Evolutionary conservation across 1,140 invertebrate genomes (phyloP).

Genomic region (Diuraphis noxia): DNA sequence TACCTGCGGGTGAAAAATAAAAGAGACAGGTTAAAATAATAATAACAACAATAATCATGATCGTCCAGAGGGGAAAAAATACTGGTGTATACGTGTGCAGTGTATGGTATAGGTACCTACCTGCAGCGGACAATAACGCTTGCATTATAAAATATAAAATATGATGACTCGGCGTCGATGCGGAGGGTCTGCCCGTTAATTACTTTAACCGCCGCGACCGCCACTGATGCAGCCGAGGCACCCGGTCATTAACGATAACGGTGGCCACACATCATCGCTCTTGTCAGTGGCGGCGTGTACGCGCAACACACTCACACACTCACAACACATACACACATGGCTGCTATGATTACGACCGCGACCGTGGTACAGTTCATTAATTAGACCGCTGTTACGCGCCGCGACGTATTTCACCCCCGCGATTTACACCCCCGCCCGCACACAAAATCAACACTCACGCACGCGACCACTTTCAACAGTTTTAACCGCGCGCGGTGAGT

Average conservation of each 20-base stretch:
- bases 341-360: neutral
- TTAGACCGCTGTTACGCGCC: constrained; percentile 18
- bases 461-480: neutral
- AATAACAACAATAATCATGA: constrained; percentile 22
- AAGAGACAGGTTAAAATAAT: neutral
- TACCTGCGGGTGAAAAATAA: neutral
- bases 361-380: neutral
- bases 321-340: neutral
- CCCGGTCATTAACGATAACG: constrained; percentile 33
- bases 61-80: neutral
- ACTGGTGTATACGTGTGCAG: neutral
- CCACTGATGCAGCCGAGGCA: neutral
- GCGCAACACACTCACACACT: neutral
- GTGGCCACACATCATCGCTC: constrained; percentile 30
- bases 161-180: constrained; percentile 41
- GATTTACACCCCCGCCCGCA: neutral
- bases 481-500: neutral
- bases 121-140: neutral
- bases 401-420: neutral
- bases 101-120: neutral
- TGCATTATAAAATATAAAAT: constrained; percentile 9
- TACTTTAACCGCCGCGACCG: constrained; percentile 18
- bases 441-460: neutral
- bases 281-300: neutral
- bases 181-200: constrained; percentile 40